Percentiles rank a stretch among this genome's conserved stretches.
These are phyloP conservation scores for Lasioglossum lativentre DNA, from an alignment of 2,888 invertebrate species.

Conservation along the genomic window DNA sequence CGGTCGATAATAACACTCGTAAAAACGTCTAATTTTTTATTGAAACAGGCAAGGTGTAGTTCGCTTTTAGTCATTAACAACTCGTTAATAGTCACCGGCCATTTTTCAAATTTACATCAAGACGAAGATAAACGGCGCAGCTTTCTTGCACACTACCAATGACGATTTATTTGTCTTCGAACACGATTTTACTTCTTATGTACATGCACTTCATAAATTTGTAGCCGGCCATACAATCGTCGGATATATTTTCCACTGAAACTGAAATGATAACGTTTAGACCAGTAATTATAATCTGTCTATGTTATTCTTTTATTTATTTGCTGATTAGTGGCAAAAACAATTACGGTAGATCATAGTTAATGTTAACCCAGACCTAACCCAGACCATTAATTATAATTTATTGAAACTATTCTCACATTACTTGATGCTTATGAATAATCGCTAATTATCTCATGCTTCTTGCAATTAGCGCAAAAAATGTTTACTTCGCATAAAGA, in stretches of 20 bases:
- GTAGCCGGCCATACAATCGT: background rate
- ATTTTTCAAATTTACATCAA: background rate
- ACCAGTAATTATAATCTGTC: too few relatives aligned
- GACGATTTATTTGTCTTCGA: background rate
- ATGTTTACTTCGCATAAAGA: too few relatives aligned
- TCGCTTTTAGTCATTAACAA: background rate
- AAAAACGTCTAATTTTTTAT: background rate
- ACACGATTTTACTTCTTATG: fast-evolving
- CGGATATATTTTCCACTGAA: conserved; percentile 25
- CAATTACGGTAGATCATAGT: background rate
- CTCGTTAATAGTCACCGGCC: background rate
- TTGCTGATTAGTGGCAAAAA: too few relatives aligned
- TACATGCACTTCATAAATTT: fast-evolving
- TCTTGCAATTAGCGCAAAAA: too few relatives aligned
- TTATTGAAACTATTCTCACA: too few relatives aligned
- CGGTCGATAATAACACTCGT: background rate
- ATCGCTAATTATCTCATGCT: too few relatives aligned
- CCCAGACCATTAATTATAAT: too few relatives aligned
- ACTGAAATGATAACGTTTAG: background rate
- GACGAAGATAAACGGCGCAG: background rate
- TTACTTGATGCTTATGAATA: too few relatives aligned
- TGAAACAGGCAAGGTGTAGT: background rate
- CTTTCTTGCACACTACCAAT: background rate
- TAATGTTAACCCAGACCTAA: too few relatives aligned
- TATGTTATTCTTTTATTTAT: too few relatives aligned